Evolutionary conservation across 2,888 invertebrate species (phyloP).

Genomic region (Lithophane socia): DNA sequence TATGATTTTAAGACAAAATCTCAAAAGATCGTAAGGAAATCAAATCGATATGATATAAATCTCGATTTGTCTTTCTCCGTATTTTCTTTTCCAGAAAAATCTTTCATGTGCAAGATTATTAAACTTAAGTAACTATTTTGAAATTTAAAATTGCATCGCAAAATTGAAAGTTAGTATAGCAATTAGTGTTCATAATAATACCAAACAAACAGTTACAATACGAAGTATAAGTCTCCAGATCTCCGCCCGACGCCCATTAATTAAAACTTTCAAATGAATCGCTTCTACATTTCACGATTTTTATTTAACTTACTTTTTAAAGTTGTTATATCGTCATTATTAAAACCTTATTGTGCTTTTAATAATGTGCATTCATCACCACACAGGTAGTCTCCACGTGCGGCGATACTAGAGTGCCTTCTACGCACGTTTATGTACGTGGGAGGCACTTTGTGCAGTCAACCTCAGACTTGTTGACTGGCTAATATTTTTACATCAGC

Average conservation of each 20-base stretch:
- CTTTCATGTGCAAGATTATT: no score
- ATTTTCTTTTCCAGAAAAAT: no score
- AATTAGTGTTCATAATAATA: constrained; percentile 22
- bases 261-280: constrained; percentile 36
- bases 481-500: not conserved
- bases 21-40: no score
- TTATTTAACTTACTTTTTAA: not conserved
- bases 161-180: constrained; percentile 2
- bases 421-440: not conserved
- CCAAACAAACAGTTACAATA: not conserved
- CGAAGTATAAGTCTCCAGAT: not conserved
- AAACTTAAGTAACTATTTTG: no score
- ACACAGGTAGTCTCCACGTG: not conserved
- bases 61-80: no score
- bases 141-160: no score
- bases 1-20: no score
- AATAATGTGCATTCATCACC: not conserved
- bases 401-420: no score
- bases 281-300: constrained; percentile 8
- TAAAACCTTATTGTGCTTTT: not conserved
- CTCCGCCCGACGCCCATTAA: not conserved
- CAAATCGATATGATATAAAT: no score
- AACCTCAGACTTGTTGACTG: not conserved
- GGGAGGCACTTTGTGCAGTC: not conserved
- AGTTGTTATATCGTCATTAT: not conserved